Evolutionary conservation across 2,888 invertebrate species (phyloP), one percentile per base, ranked within the genome.

Genomic region (Ormyrus nitidulus): DNA sequence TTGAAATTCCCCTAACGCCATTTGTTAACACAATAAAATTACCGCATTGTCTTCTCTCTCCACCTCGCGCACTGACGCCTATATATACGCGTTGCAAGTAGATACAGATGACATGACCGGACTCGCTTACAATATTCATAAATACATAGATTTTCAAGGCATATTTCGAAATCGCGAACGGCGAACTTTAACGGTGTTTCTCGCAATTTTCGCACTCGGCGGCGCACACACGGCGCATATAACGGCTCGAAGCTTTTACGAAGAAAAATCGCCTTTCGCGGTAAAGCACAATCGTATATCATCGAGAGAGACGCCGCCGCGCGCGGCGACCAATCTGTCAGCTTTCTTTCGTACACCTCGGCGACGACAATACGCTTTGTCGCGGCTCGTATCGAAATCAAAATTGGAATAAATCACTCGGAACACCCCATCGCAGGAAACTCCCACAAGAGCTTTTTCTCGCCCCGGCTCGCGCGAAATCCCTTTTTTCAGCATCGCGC

Each of bases 21-120:
- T 74, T 74, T 65, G 58, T 65, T 49, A 58, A 65, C n/a, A 58
- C n/a, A 56, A 74, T 53, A 74, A 64, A 56, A 74, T 56, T 58
- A 19, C 46, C 4, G 34, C 54, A 65, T 65, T 65, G 56, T 59
- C 46, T 58, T 53, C 8, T 11, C 51, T 62, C 54, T 11, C 19
- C 19, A 19, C 8, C n/a, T 19, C 34, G 19, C 2, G 49, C 44
- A 6, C 7, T 11, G 44, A 4, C 19, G 10, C 68, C 48, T n/a
- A 19, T 19, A 19, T 19, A 19, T 19, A 58, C 13, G 58, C 48
- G 44, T 62, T n/a, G 49, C 46, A 62, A 66, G 49, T 58, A 64
- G 64, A 77, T 58, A 51, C 34, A 19, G 53, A 61, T 13, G 44
- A 59, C 53, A 53, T n/a, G 59, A 9, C 46, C 61, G 13, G 34